Conservation (phyloP, 2,113 vertebrate genomes). For the Leucosticte australis region DNA sequence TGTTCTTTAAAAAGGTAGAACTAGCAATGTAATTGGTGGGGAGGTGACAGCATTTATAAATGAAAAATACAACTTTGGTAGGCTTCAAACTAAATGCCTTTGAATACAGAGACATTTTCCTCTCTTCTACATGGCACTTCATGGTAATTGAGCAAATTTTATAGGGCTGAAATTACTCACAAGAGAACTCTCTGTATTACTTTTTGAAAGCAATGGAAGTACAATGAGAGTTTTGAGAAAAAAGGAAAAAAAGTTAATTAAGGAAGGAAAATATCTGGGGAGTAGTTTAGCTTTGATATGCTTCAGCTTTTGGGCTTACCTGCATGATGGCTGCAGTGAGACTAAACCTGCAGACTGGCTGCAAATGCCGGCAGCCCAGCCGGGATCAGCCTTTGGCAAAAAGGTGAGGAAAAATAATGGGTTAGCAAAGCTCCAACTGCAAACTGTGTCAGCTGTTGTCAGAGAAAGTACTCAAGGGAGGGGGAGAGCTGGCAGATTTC, state of each 20-base stretch:
- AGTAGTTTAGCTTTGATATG: background rate
- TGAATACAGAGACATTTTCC: background rate
- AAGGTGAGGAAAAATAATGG: background rate
- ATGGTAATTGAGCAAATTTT: constrained; percentile 19
- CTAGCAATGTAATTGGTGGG: background rate
- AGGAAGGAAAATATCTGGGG: background rate
- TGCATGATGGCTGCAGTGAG: background rate
- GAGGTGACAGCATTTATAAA: background rate
- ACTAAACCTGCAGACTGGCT: background rate
- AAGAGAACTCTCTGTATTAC: background rate
- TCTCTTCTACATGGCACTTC: background rate
- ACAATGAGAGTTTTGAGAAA: background rate
- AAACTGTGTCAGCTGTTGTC: background rate
- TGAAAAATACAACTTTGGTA: background rate
- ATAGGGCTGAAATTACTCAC: background rate
- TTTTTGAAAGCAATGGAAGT: background rate
- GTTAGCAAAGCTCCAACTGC: background rate
- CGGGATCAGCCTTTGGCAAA: background rate
- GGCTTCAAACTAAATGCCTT: background rate
- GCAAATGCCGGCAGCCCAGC: background rate
- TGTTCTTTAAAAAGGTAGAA: background rate
- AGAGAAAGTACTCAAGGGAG: background rate
- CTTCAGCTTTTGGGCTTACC: background rate
- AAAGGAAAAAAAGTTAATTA: background rate
- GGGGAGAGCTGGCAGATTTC: background rate